Evolutionary conservation across 2,797 vertebrate species (phyloP), one percentile per base, ranked within the genome.

Genomic region (Pantherophis vulpinus): DNA sequence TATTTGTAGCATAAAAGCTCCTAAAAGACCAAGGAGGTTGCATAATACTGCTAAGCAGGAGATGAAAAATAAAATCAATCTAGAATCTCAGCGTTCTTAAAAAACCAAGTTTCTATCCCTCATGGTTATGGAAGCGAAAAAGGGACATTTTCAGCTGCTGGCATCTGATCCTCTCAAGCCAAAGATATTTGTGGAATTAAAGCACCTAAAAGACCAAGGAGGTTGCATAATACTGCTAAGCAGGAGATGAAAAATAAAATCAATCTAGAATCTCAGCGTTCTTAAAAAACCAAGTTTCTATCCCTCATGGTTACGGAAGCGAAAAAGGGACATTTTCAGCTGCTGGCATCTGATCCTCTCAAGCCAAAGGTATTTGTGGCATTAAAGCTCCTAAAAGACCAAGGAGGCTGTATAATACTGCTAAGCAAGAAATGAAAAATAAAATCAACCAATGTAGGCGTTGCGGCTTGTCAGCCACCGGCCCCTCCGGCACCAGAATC

Each of bases 1-100:
- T 98, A 98, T 94, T 99, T 99, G 94, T 99, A 99, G 96, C 99
- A 99, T 2, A 99, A 98, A 55, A 99, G 98, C 92, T 99, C 99
- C 99, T 99, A 96, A 3, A 13, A 87, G 47, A 37, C 29, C 27
- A 60, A 27, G 29, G n/a, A 13, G 29, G 59, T 0, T 5, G 51
- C 42, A 9, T 89, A 58, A 59, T 47, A 14, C 13, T 2, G 10
- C 27, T 27, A 9, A 10, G 54, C 12, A 10, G 27, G n/a, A 29
- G 0, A 27, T 3, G 27, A 2, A 20, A 29, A 16, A 12, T 12
- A 32, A 25, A 42, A 25, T 4, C 18, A 61, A 4, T 4, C 16
- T 12, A 20, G 32, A 60, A n/a, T 27, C 25, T 74, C 54, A 18
- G 5, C 29, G 7, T 3, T 47, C 32, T 60, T 23, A 27, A 74